Conservation (phyloP, 2,797 vertebrate genomes). For the Syngnathus rostellatus region DNA sequence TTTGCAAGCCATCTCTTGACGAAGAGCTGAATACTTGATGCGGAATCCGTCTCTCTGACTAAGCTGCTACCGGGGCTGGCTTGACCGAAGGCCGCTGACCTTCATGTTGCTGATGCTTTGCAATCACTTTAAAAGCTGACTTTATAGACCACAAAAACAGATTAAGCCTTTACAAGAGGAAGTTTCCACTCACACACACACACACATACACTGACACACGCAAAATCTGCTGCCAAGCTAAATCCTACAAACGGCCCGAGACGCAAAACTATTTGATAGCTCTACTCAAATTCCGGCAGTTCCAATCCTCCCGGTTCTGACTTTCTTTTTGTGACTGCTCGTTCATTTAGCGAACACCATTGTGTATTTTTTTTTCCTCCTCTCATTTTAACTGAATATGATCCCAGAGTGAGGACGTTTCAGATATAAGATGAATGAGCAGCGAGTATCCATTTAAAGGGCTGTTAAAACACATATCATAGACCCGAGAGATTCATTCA, state of each 20-base stretch:
- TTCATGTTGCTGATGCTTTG: conserved; percentile 34
- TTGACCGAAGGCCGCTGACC: conserved; percentile 25
- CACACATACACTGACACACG: conserved; percentile 1
- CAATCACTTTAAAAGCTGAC: conserved; percentile 49
- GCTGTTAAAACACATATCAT: conserved; percentile 29
- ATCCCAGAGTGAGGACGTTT: conserved; percentile 23
- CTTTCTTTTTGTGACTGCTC: conserved; percentile 8
- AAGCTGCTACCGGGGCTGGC: neutral
- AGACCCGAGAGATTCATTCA: conserved; percentile 24
- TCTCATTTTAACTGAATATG: conserved; percentile 16
- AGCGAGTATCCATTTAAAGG: conserved; percentile 30
- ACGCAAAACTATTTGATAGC: conserved; percentile 5
- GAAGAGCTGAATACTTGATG: neutral
- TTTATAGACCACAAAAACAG: conserved; percentile 9
- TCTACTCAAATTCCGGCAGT: neutral
- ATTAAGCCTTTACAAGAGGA: conserved; percentile 21
- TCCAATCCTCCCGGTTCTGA: neutral
- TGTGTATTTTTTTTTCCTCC: neutral
- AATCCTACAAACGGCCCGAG: conserved; percentile 9
- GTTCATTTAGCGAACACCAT: conserved; percentile 22
- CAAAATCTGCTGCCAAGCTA: conserved; percentile 18
- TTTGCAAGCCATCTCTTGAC: conserved; percentile 1
- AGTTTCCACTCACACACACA: conserved; percentile 8
- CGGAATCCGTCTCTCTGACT: neutral
- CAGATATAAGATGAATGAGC: conserved; percentile 34